Conservation (phyloP, 2,797 vertebrate species). For the Characodon lateralis region DNA sequence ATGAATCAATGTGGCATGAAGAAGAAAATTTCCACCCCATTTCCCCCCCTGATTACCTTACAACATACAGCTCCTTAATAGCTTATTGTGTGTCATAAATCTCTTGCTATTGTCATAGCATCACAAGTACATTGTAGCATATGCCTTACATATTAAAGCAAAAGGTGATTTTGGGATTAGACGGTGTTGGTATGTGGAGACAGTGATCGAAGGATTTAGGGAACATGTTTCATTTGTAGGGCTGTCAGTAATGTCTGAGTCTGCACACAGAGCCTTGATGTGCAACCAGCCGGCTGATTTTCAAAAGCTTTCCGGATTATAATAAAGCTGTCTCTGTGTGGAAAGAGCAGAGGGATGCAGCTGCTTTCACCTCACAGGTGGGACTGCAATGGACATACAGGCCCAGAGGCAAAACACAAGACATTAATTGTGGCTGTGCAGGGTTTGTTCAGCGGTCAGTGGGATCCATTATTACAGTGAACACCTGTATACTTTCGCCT, state of each 20-base stretch:
- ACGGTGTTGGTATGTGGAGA: conserved; percentile 41
- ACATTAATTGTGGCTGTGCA: not conserved
- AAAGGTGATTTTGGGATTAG: conserved; percentile 62
- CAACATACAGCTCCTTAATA: conserved; percentile 83
- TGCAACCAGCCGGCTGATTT: conserved; percentile 37
- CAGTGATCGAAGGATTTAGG: conserved; percentile 29
- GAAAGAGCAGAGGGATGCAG: conserved; percentile 25
- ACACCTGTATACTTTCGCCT: not conserved
- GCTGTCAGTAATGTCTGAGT: conserved; percentile 29
- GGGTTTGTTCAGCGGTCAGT: conserved; percentile 10
- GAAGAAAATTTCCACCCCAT: conserved; percentile 86
- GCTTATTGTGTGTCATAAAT: conserved; percentile 86
- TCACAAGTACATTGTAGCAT: conserved; percentile 72
- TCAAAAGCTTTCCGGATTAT: conserved; percentile 48
- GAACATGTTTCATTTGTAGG: conserved; percentile 38
- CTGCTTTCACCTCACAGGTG: conserved; percentile 24
- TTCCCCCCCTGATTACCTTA: conserved; percentile 85
- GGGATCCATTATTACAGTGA: conserved; percentile 1
- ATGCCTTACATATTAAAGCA: conserved; percentile 76
- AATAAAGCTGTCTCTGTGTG: conserved; percentile 45
- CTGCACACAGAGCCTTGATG: conserved; percentile 22
- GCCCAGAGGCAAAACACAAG: conserved; percentile 12
- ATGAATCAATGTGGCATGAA: conserved; percentile 88
- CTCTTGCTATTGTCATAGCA: conserved; percentile 77
- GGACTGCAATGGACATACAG: conserved; percentile 21